These are phyloP conservation scores for Brachypodius melanocephalos DNA, from an alignment of 2,113 vertebrate species.

Conservation along the genomic window DNA sequence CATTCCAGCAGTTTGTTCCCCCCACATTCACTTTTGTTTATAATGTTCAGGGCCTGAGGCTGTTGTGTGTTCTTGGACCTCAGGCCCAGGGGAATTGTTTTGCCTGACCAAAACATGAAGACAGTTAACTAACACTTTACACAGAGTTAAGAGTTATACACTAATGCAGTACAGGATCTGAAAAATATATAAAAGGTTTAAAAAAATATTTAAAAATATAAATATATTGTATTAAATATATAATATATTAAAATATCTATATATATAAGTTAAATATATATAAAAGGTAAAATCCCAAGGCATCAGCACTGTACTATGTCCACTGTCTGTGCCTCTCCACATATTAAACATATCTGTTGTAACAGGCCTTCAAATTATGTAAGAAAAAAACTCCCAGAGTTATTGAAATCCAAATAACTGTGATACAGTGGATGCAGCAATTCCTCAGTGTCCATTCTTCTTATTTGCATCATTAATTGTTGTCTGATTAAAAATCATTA, in stretches of 20 bases:
- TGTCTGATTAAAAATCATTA: conserved; percentile 75
- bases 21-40: neutral
- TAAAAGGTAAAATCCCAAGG: neutral
- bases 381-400: conserved; percentile 31
- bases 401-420: conserved; percentile 58
- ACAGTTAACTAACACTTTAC: neutral
- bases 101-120: neutral
- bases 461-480: conserved; percentile 73
- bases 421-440: conserved; percentile 59
- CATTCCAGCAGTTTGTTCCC: neutral
- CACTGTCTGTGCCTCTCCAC: neutral
- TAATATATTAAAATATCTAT: too few species aligned
- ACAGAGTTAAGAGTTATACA: neutral
- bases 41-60: neutral
- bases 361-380: neutral
- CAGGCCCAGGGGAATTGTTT: neutral
- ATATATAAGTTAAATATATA: too few species aligned
- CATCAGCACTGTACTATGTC: neutral
- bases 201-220: too few species aligned
- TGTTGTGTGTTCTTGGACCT: neutral
- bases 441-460: conserved; percentile 64
- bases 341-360: neutral
- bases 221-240: too few species aligned
- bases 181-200: too few species aligned
- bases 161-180: neutral